These are phyloP conservation scores for Sepioteuthis lessoniana DNA, from an alignment of 2,888 invertebrate species.

Conservation along the genomic window DNA sequence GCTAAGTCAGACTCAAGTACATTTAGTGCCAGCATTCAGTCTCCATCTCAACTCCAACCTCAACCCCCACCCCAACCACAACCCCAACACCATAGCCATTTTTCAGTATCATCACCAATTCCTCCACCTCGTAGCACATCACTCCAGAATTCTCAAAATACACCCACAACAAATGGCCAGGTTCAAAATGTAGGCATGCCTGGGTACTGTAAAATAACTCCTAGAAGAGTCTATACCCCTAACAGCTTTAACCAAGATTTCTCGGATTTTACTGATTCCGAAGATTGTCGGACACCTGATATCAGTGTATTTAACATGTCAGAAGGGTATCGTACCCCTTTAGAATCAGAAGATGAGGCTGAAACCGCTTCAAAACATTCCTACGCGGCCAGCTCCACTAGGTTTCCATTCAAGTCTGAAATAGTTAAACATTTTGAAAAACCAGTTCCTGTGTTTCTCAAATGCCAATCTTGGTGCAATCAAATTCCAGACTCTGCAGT, in stretches of 20 bases:
- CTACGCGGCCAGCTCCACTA: not conserved
- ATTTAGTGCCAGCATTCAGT: not conserved
- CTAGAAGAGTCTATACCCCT: not conserved
- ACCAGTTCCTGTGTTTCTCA: constrained; percentile 35
- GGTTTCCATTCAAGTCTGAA: constrained; percentile 10
- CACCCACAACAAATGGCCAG: not conserved
- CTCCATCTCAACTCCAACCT: not conserved
- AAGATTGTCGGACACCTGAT: constrained; percentile 41
- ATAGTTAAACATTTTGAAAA: not conserved
- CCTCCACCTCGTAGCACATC: not conserved
- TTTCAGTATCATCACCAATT: not conserved
- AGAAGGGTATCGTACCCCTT: not conserved
- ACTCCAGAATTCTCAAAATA: not conserved
- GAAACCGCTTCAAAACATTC: not conserved
- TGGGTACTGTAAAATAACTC: not conserved
- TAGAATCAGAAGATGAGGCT: not conserved
- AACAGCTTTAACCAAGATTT: not conserved
- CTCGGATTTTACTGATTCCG: constrained; percentile 10
- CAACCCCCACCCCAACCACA: not conserved
- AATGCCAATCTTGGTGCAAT: constrained; percentile 37
- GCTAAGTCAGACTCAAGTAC: not conserved
- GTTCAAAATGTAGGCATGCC: not conserved
- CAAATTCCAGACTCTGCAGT: not conserved
- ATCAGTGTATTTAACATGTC: not conserved
- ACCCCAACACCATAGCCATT: not conserved